phyloP scores from a whole-genome alignment of 1,140 invertebrate genomes.

The Riptortus pedestris region DNA sequence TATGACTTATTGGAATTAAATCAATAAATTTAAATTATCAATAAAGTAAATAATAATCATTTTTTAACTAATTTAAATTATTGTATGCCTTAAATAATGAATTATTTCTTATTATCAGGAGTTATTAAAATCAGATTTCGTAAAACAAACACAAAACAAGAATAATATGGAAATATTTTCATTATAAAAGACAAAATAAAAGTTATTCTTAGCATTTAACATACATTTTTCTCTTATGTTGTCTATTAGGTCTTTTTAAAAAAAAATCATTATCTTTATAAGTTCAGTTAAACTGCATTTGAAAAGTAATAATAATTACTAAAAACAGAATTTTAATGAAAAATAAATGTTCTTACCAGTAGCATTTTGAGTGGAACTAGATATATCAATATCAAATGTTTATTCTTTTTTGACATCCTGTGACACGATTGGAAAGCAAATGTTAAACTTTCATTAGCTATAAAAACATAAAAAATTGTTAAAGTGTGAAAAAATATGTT shows the following conservation, averaged over 20 bases:
- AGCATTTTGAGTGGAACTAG: constrained; percentile 81
- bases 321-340: background rate
- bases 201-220: no score
- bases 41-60: background rate
- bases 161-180: no score
- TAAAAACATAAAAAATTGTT: constrained; percentile 36
- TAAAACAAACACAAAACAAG: no score
- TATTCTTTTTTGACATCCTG: constrained; percentile 70
- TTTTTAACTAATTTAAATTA: no score
- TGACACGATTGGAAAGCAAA: constrained; percentile 91
- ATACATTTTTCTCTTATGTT: background rate
- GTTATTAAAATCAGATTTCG: no score
- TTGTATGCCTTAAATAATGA: no score
- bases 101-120: no score
- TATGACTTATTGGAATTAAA: no score
- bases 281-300: background rate
- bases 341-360: constrained; percentile 46
- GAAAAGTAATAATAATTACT: background rate
- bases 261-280: background rate
- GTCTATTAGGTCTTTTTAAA: background rate
- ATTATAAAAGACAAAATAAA: no score
- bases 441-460: constrained; percentile 81
- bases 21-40: no score
- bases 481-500: no score
- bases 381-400: constrained; percentile 88